These are phyloP conservation scores for Crotophaga sulcirostris DNA, from an alignment of 2,113 vertebrate species.

Conservation along the genomic window DNA sequence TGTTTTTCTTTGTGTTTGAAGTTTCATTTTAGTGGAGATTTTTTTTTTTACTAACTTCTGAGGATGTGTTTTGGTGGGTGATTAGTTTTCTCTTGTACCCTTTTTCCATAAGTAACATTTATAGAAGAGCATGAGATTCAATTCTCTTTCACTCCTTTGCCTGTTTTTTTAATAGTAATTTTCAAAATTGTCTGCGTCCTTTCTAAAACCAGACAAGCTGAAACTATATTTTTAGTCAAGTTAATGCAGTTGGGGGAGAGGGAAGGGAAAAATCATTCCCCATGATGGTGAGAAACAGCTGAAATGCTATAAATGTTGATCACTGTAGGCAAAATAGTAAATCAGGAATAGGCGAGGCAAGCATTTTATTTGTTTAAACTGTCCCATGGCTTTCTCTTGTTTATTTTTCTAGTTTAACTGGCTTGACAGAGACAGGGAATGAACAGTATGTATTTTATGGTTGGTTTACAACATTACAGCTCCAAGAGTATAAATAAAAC, in stretches of 20 bases:
- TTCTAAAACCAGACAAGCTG: background rate
- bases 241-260: background rate
- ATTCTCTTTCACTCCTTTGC: background rate
- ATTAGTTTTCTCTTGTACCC: background rate
- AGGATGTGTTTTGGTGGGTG: background rate
- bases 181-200: background rate
- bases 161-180: background rate
- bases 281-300: background rate
- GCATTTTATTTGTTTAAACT: slow-evolving; percentile 29
- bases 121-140: background rate
- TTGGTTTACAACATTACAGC: background rate
- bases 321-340: background rate
- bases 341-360: background rate
- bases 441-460: background rate
- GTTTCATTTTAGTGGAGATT: background rate
- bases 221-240: background rate
- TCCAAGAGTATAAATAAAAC: background rate
- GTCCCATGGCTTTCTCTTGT: slow-evolving; percentile 1
- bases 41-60: background rate
- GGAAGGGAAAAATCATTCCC: background rate
- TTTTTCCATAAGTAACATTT: background rate
- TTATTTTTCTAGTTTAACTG: slow-evolving; percentile 42
- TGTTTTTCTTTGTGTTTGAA: background rate
- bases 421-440: background rate
- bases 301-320: slow-evolving; percentile 32